Evolutionary conservation across 2,797 vertebrate genomes (phyloP), one percentile per base, ranked within the genome.

Genomic region (Euthynnus affinis): DNA sequence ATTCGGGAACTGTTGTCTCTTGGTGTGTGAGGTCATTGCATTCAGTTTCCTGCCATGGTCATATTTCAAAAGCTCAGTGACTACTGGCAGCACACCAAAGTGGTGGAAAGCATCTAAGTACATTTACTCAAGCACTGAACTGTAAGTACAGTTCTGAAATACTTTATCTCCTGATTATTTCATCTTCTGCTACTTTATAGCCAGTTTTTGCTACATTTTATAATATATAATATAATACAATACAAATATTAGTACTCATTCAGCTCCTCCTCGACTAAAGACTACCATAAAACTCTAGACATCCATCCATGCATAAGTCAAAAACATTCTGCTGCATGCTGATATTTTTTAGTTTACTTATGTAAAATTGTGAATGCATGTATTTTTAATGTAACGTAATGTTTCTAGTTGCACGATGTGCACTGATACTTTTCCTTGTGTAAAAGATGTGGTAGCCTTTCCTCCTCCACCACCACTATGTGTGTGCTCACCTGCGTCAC

Each of bases 401-500:
- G n/a, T n/a, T n/a, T n/a, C n/a, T n/a, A n/a, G n/a, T n/a, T n/a
- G n/a, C n/a, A n/a, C n/a, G n/a, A n/a, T n/a, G n/a, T n/a, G n/a
- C n/a, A 34, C 9, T 37, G 37, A 9, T 37, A 37, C 37, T 37
- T 37, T 37, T 37, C 37, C 10, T 37, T 12, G 13, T 34, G 18
- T 1, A 9, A 14, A 10, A 14, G 20, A 17, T 29, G 1, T 9
- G 49, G 9, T 1, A 15, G 53, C 14, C 46, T 9, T 10, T 42
- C 32, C 10, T 2, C 9, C 6, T 42, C 53, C 42, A 10, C 37
- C 42, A 10, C 37, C 37, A 12, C 44, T 48, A 8, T 48, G 17
- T 48, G n/a, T 17, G 9, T 2, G 22, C 73, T 64, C 66, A 96
- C 95, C 94, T 96, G 94, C 67, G 94, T 95, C 71, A 95, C 94